Base-by-base conservation (phyloP, 2,888 invertebrate species). In the Drosophila melanosoma region DNA sequence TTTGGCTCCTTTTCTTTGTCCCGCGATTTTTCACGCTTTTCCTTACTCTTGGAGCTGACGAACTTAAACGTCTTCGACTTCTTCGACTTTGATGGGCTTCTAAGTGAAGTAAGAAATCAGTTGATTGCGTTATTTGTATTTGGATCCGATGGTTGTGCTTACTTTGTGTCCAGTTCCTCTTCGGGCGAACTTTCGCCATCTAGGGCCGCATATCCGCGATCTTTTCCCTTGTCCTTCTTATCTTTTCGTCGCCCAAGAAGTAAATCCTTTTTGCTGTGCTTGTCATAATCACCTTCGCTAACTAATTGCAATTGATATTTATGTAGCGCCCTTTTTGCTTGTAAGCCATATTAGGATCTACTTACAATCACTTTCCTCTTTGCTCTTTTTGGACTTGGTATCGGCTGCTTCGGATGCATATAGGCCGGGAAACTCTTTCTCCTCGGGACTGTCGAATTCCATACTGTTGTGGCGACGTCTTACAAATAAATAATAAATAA, bases 151-250 rank as follows among this genome's bases (percentile, higher is more conserved):
- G 20, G 17, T 42, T 20, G 3, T 35, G 58, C 87, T 71, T 93
- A 97, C 97, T 96, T 97, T 6, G 96, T 95, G 93, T 97, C 97
- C 48, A 95, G 94, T 87, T 97, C 97, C 88, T 97, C 97, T 91
- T 98, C 98, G 7, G 97, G 97, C 0, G 98, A 98, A 91, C 98
- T 98, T 93, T 93, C 92, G 49, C 98, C 98, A 93, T 97, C 98
- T 83, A 98, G 94, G 32, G 98, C 97, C 56, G 97, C 97, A 94
- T 98, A 98, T 3, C 98, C 98, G 84, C 97, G 95, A 90, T 98
- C 97, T 92, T 97, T 97, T 20, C 91, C 88, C 90, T 97, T 97
- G 51, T 95, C 97, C 92, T 97, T 97, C 85, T 96, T 97, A 66
- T 98, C 97, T 91, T 97, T 97, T 0, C 96, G 94, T 76, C 97